Evolutionary conservation across 2,113 vertebrate species (phyloP).

Genomic region (Excalfactoria chinensis): DNA sequence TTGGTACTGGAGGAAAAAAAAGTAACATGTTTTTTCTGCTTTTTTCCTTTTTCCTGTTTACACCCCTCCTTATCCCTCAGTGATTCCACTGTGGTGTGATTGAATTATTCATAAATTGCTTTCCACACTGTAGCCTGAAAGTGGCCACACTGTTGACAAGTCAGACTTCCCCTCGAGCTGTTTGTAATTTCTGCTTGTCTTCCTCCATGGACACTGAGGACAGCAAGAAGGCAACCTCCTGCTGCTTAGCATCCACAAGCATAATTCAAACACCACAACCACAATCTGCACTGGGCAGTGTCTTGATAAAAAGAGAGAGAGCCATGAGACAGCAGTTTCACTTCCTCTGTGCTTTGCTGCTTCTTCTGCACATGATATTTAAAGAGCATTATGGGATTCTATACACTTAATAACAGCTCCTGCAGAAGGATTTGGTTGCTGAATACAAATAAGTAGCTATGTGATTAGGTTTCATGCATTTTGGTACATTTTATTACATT

Average conservation of each 20-base stretch:
- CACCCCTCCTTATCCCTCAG: background rate
- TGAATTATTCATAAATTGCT: background rate
- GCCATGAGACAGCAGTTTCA: constrained; percentile 52
- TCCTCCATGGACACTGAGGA: accelerated
- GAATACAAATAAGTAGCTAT: constrained; percentile 48
- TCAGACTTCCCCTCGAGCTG: background rate
- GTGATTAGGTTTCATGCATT: constrained; percentile 33
- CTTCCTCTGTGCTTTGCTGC: background rate
- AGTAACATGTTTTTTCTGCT: accelerated
- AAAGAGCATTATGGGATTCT: constrained; percentile 63
- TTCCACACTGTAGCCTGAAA: background rate
- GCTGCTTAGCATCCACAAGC: background rate
- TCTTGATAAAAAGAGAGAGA: background rate
- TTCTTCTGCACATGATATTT: constrained; percentile 55
- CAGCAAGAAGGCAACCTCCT: background rate
- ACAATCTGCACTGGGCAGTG: background rate
- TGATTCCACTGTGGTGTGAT: background rate
- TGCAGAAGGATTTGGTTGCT: constrained; percentile 38
- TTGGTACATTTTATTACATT: constrained; percentile 49
- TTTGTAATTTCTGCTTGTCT: accelerated
- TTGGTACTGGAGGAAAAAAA: background rate
- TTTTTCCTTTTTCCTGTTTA: background rate
- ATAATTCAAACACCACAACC: background rate
- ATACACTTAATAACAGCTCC: constrained; percentile 30
- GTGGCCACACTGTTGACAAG: background rate